Evolutionary conservation across 1,140 invertebrate species (phyloP), one percentile per base, ranked within the genome.

Genomic region (Rhagoletis pomonella): DNA sequence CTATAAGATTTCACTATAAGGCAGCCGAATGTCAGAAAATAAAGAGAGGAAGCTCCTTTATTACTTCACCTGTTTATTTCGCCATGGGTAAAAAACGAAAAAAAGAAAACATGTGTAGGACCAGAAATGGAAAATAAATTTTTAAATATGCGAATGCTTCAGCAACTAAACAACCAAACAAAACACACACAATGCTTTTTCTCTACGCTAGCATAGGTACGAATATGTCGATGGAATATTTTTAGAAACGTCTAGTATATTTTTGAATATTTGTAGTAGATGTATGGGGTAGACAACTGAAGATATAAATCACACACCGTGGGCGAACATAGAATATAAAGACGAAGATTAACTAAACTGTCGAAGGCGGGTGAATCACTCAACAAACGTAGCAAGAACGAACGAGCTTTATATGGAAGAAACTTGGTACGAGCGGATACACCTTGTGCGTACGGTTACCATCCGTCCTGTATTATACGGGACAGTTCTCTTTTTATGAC

Each of bases 41-140:
- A 29, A 29, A 29, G 29, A 29, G 29, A 29, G 29, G 29, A 29
- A 29, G 29, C 29, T 29, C 29, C 1, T 29, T 29, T 29, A 29
- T 29, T 29, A 29, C 29, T 29, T 29, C 29, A 29, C 29, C 29
- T 29, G 29, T 29, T 29, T 29, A 29, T 29, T 29, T 29, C 29
- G 29, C 29, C 29, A 29, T 29, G 29, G 29, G 29, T 29, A 29
- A 29, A 29, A 29, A 29, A 29, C 29, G 29, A 29, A 29, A 29
- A 1, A 29, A 29, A 29, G 29, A 29, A 29, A 29, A 29, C 29
- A 29, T 29, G 29, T 19, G 39, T 29, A 5, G 4, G 9, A 19
- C 73, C 73, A 55, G 17, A 81, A 81, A 81, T 81, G 73, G 73
- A 81, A 58, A 81, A 81, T 17, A 58, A 81, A 19, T 58, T 81